phyloP scores from a whole-genome alignment of 2,113 vertebrate genomes.

The Pterocles gutturalis region DNA sequence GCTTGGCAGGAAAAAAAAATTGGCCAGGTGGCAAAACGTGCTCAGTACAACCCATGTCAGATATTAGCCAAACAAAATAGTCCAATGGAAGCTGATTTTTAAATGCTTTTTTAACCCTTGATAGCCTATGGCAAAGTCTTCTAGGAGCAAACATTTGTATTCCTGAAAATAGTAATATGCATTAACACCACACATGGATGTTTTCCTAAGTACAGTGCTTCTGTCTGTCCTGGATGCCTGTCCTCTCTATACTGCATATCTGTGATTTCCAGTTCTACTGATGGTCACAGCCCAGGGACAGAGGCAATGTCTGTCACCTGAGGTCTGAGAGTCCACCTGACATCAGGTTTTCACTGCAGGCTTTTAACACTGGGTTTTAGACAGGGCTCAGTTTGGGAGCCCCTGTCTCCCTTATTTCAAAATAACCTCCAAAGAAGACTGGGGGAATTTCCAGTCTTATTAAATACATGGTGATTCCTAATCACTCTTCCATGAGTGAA shows the following conservation, averaged over 20 bases:
- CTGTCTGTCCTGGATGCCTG: not conserved
- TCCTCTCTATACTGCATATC: not conserved
- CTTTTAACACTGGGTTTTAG: not conserved
- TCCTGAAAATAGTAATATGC: not conserved
- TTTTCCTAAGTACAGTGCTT: not conserved
- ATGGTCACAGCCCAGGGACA: not conserved
- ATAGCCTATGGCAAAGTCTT: not conserved
- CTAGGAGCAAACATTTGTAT: not conserved
- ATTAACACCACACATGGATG: not conserved
- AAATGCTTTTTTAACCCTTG: constrained; percentile 62
- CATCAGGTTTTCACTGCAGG: not conserved
- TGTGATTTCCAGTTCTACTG: not conserved
- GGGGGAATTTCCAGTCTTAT: not conserved
- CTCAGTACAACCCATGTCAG: constrained; percentile 65
- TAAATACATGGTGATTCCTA: not conserved
- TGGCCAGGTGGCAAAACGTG: constrained; percentile 75
- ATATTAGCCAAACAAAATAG: constrained; percentile 74
- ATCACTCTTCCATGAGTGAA: not conserved
- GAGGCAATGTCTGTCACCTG: not conserved
- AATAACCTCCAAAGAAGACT: not conserved
- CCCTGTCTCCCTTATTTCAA: not conserved
- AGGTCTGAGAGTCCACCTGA: not conserved
- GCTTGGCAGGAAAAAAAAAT: constrained; percentile 75
- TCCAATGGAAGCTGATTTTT: constrained; percentile 55
- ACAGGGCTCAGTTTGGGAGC: not conserved